A percentile compares a stretch with the other conserved stretches of the same genome.
phyloP scores from a whole-genome alignment of 1,140 invertebrate species.

The Liolophura sinensis region DNA sequence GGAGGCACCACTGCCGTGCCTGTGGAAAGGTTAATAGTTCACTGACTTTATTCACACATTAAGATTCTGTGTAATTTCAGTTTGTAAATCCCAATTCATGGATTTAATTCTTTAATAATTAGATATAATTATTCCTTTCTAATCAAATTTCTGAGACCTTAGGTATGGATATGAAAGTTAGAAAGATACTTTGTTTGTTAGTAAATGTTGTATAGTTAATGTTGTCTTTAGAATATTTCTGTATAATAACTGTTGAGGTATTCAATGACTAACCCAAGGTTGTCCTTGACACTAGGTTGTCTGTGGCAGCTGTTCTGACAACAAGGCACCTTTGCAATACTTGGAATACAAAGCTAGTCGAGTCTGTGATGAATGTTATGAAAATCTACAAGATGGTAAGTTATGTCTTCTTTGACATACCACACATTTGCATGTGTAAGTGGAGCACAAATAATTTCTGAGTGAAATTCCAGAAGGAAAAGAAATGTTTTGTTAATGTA shows the following conservation, averaged over 20 bases:
- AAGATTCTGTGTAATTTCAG: conserved; percentile 1
- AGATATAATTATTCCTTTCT: no score
- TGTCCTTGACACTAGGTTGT: conserved; percentile 66
- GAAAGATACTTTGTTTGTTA: not conserved
- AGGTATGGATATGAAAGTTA: no score
- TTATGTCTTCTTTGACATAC: not conserved
- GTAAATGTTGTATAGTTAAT: not conserved
- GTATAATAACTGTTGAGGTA: not conserved
- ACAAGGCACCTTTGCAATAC: conserved; percentile 71
- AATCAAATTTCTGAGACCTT: no score
- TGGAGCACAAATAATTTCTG: not conserved
- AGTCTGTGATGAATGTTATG: conserved; percentile 68
- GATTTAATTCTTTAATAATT: not conserved
- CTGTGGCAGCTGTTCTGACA: conserved; percentile 72
- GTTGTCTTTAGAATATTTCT: not conserved
- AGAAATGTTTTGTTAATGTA: no score
- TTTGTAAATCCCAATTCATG: not conserved
- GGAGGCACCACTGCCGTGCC: conserved; percentile 75
- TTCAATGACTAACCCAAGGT: no score
- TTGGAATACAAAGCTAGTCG: conserved; percentile 64
- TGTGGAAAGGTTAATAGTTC: conserved; percentile 71
- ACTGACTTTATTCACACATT: conserved; percentile 29
- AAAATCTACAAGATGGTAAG: conserved; percentile 59
- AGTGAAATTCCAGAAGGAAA: not conserved
- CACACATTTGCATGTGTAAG: not conserved